These are phyloP conservation scores for Halcyon badia DNA, from an alignment of 2,797 vertebrate species.

Conservation along the genomic window DNA sequence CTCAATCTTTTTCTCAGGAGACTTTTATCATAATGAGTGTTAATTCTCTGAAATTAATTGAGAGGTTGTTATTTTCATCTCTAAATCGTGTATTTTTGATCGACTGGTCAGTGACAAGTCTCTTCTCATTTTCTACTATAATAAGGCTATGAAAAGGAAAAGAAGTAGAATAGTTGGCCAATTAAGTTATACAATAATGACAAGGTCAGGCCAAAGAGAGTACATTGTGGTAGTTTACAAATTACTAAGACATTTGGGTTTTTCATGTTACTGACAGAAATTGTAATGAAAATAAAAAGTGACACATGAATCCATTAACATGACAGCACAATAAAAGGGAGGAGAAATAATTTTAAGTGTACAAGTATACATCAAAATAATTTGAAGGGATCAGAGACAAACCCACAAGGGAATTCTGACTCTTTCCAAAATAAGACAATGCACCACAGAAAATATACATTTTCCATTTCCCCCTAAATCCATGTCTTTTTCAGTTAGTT, in stretches of 20 bases:
- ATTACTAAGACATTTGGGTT: constrained; percentile 39
- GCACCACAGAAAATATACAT: background rate
- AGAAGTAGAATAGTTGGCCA: constrained; percentile 54
- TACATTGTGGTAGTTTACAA: constrained; percentile 58
- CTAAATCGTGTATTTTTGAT: constrained; percentile 52
- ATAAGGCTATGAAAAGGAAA: constrained; percentile 50
- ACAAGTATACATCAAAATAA: constrained; percentile 45
- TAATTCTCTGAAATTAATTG: constrained; percentile 70
- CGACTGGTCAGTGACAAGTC: constrained; percentile 60
- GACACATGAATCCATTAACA: constrained; percentile 50
- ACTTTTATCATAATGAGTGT: constrained; percentile 62
- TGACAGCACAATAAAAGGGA: constrained; percentile 55
- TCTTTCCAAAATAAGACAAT: constrained; percentile 15
- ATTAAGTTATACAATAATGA: constrained; percentile 63
- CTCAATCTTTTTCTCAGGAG: constrained; percentile 49
- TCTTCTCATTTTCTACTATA: constrained; percentile 46
- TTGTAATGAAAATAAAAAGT: constrained; percentile 62
- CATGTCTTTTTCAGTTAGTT: background rate
- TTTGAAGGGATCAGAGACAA: constrained; percentile 42
- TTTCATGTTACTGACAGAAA: constrained; percentile 59
- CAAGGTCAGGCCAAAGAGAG: constrained; percentile 62
- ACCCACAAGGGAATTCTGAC: constrained; percentile 10
- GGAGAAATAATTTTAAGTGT: constrained; percentile 46
- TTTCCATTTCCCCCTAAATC: background rate
- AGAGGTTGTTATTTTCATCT: constrained; percentile 58